Evolutionary conservation across 2,888 invertebrate species (phyloP).

Genomic region (Ectemnius continuus): DNA sequence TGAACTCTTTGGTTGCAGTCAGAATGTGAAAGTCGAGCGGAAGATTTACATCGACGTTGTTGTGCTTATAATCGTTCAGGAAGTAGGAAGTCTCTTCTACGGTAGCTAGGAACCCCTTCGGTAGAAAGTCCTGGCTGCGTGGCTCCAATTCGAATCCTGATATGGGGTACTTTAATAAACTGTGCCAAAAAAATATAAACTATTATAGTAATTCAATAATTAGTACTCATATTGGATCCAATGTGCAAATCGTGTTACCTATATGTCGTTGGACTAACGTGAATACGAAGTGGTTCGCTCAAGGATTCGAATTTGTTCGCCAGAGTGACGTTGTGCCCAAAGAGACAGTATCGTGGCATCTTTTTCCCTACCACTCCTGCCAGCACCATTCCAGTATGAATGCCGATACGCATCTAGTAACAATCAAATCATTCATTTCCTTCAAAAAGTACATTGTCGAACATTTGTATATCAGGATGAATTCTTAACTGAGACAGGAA

Average conservation of each 20-base stretch:
- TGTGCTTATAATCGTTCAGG: conserved; percentile 88
- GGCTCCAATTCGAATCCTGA: conserved; percentile 88
- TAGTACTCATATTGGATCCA: conserved; percentile 48
- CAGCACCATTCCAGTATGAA: conserved; percentile 95
- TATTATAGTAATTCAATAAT: background rate
- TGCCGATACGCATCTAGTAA: conserved; percentile 94
- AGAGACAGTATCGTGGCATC: conserved; percentile 95
- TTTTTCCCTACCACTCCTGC: conserved; percentile 97
- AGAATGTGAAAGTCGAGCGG: conserved; percentile 85
- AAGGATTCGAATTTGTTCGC: conserved; percentile 98
- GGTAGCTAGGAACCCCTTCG: conserved; percentile 89
- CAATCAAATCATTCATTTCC: background rate
- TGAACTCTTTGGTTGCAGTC: conserved; percentile 83
- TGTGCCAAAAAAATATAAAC: conserved; percentile 73
- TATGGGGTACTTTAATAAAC: conserved; percentile 85
- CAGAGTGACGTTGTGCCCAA: conserved; percentile 96
- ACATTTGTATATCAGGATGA: too few species aligned
- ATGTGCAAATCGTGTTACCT: conserved; percentile 82
- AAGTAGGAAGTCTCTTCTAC: conserved; percentile 92
- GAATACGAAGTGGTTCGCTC: conserved; percentile 93
- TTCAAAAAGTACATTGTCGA: too few species aligned
- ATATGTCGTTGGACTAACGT: conserved; percentile 95
- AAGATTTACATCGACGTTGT: conserved; percentile 81
- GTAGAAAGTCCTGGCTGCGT: conserved; percentile 87
- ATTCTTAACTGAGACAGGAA: too few species aligned